Base-by-base conservation (phyloP, 2,888 invertebrate genomes). In the Germaria angustata region DNA sequence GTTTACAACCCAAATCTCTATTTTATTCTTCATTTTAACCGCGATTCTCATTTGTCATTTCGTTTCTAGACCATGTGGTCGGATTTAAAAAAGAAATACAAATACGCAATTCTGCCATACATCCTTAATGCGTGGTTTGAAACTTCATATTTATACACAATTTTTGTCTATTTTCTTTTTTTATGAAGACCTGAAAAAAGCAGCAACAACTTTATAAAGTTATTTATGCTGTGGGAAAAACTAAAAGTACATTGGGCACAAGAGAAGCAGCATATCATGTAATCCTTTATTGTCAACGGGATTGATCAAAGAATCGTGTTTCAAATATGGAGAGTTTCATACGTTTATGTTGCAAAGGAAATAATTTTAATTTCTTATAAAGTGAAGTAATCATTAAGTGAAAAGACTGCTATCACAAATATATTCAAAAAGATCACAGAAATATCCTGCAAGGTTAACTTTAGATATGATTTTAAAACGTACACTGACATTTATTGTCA, bases 31-130 rank as follows among this genome's bases (percentile, higher is more conserved):
- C 78, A 69, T 73, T 69, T 69, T 63, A 77, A 73, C 73, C 63
- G 69, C 68, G 68, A 44, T 65, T 69, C 81, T 69, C 63, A 78
- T 81, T 81, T 82, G 65, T 71, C 51, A 66, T 71, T 46, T 69
- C 20, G 8, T 41, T 59, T 41, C 22, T 41, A 49, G 15, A 49
- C 49, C 13, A 53, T 68, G 57, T n/a, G n/a, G n/a, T n/a, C 46
- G 32, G 2, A 51, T 20, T 53, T 41, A 13, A 34, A 17, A 11
- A n/a, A 20, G 15, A 78, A 55, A 36, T 11, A 3, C 5, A 44
- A 13, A 32, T n/a, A 46, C 34, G n/a, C 3, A 41, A 78, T 55
- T 39, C n/a, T 36, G 22, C 13, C 15, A 28, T 22, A 17, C 11
- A 46, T 63, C 5, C 44, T 20, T 55, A 22, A 55, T 65, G 41